A percentile compares a stretch with the other conserved stretches of the same genome.
Conservation (phyloP, 2,797 vertebrate species). For the Todus mexicanus region DNA sequence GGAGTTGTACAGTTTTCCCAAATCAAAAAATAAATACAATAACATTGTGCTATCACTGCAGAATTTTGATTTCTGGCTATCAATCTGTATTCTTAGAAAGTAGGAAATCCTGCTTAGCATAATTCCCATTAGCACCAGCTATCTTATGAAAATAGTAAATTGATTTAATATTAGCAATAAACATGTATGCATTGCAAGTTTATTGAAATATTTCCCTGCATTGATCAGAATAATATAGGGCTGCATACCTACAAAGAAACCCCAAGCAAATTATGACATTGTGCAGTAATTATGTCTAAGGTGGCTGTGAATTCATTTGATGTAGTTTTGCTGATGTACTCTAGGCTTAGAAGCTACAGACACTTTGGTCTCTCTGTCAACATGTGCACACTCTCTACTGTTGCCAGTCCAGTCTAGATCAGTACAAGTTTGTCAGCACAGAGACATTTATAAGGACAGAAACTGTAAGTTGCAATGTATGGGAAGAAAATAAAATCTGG, state of each 20-base stretch:
- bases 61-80: background rate
- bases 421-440: background rate
- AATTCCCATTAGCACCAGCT: background rate
- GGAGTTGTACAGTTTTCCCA: background rate
- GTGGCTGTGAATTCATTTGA: background rate
- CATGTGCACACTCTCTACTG: accelerated
- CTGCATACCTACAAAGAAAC: background rate
- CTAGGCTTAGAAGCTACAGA: background rate
- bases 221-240: background rate
- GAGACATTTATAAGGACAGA: background rate
- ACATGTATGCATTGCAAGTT: background rate
- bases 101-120: background rate
- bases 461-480: background rate
- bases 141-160: background rate
- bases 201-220: background rate
- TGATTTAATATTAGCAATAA: background rate
- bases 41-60: background rate
- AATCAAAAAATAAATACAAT: background rate
- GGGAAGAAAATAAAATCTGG: background rate
- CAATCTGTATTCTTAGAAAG: background rate
- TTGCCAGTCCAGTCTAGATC: background rate
- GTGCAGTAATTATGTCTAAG: background rate
- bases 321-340: background rate
- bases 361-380: background rate
- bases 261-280: background rate